Conservation (phyloP, 2,888 invertebrate genomes). For the Heliconius hortense region DNA sequence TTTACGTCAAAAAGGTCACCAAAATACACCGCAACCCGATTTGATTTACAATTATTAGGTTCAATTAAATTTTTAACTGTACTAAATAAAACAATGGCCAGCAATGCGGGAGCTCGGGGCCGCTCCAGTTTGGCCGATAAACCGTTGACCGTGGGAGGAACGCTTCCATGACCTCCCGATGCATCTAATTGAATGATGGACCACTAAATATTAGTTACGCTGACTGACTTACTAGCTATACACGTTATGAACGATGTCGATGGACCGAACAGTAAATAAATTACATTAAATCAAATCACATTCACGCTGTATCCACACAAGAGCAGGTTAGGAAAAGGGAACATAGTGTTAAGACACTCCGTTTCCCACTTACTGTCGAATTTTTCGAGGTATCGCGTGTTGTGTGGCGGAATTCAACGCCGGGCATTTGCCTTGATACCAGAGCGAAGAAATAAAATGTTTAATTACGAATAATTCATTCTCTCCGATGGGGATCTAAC, state of each 20-base stretch:
- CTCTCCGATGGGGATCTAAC: too few relatives aligned
- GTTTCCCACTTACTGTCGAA: too few relatives aligned
- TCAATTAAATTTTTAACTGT: conserved; percentile 31
- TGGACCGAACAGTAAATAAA: conserved; percentile 22
- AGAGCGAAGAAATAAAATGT: too few relatives aligned
- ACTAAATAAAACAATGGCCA: conserved; percentile 34
- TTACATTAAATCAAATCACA: too few relatives aligned
- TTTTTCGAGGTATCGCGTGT: too few relatives aligned
- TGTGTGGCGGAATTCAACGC: too few relatives aligned
- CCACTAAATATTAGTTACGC: conserved; percentile 48
- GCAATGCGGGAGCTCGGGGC: conserved; percentile 44
- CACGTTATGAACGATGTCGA: conserved; percentile 30
- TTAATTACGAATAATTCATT: too few relatives aligned
- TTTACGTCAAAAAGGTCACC: background rate
- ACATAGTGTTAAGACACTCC: too few relatives aligned
- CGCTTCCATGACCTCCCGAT: conserved; percentile 66
- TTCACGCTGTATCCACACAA: too few relatives aligned
- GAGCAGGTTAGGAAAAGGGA: too few relatives aligned
- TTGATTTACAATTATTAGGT: conserved; percentile 14
- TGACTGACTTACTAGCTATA: conserved; percentile 27
- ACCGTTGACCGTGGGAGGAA: conserved; percentile 61
- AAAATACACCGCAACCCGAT: background rate
- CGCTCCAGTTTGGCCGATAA: conserved; percentile 48
- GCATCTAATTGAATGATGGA: conserved; percentile 67
- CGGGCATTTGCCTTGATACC: too few relatives aligned